Evolutionary conservation across 1,140 invertebrate genomes (phyloP), one percentile per base, ranked within the genome.

Genomic region (Pseudoatta argentina): DNA sequence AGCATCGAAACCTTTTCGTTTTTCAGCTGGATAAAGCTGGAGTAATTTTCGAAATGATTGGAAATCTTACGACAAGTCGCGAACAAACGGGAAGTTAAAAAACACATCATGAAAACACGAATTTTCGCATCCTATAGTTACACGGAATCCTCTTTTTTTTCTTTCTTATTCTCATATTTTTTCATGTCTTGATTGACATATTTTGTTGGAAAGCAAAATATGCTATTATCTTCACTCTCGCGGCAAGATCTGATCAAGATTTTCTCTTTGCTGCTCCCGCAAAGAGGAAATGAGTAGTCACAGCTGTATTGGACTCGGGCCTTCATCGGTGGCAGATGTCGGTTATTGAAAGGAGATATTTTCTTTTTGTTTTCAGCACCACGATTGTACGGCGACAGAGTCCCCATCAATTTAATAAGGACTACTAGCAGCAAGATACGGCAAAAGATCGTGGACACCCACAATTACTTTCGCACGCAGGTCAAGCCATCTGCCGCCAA

Each of bases 401-500:
- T 98, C 86, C 96, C 97, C 7, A 95, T 96, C 67, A 95, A 95
- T 87, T 95, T 96, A 16, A 92, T 98, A 77, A 95, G 94, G 48
- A 96, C 97, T 0, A 93, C 93, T 73, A 95, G 96, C 88, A 93
- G 95, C 78, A 96, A 96, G 85, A 96, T 97, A 10, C 96, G 96
- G 91, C 95, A 96, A 89, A 97, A 97, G 95, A 97, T 98, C 81
- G 96, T 97, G 0, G 94, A 96, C 10, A 97, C 97, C 92, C 97
- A 98, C 94, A 98, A 98, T 93, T 97, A 96, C 91, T 98, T 98
- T 93, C 95, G 98, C 63, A 96, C 96, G 1, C 96, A 96, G 92
- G 98, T 98, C 21, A 94, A 96, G 73, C 98, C 98, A 0, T 94
- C 96, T 21, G 97, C 97, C 6, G 95, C 97, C n/a, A 97, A 98